phyloP scores from a whole-genome alignment of 2,113 vertebrate genomes.

The Carettochelys insculpta region DNA sequence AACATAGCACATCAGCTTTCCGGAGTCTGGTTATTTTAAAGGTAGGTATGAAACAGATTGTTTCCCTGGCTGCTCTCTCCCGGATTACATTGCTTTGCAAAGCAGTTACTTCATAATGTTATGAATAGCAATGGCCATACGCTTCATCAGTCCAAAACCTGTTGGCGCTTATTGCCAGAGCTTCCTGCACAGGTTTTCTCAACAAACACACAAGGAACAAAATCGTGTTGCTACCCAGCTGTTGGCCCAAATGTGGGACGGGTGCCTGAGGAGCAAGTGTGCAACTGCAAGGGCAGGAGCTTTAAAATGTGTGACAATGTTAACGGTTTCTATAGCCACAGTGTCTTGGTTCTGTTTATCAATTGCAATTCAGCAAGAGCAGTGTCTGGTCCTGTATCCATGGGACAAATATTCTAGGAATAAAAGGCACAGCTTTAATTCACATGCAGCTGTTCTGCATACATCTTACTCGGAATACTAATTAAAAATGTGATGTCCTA shows the following conservation, averaged over 20 bases:
- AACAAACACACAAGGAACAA: not conserved
- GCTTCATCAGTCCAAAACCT: fast-evolving
- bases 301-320: fast-evolving
- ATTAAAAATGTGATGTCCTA: fast-evolving
- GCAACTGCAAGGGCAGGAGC: fast-evolving
- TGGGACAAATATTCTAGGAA: fast-evolving
- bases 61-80: fast-evolving
- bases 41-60: fast-evolving
- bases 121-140: fast-evolving
- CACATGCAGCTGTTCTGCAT: fast-evolving
- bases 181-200: fast-evolving
- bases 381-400: fast-evolving
- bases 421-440: not conserved
- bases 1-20: fast-evolving
- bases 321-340: not conserved
- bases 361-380: fast-evolving
- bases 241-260: fast-evolving
- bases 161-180: not conserved
- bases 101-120: fast-evolving
- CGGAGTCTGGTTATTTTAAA: not conserved
- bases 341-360: not conserved
- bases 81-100: fast-evolving
- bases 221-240: not conserved
- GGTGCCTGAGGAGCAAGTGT: fast-evolving
- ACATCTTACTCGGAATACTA: fast-evolving